Base-by-base conservation (phyloP, 2,797 vertebrate genomes). In the Loriculus beryllinus region DNA sequence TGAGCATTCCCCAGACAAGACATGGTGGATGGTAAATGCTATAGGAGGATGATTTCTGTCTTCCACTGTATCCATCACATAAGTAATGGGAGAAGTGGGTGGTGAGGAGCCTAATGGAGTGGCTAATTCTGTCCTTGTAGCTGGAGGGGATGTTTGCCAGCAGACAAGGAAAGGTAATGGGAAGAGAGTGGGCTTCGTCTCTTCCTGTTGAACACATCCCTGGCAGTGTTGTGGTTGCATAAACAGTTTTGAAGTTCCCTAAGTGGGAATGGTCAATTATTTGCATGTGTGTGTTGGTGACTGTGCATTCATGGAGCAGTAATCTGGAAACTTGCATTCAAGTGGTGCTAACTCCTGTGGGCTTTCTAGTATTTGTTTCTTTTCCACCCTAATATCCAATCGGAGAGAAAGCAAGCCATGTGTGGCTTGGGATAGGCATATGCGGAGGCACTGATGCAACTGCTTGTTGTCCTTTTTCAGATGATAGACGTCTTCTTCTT, bases 401-500 rank as follows among this genome's bases (percentile, higher is more conserved):
- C 2, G 5, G 20, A 6, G 25, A 45, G 39, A 6, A 14, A 51
- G 39, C 37, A 52, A 35, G 12, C 12, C 14, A 12, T 0, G 2
- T 2, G 6, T 70, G 47, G 14, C 14, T 84, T 21, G 35, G 33
- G 52, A 1, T 37, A 92, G 28, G 28, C 25, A 42, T 18, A 20
- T 8, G 6, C 19, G 8, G 15, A 37, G 20, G 13, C 28, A 20
- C 84, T 84, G 59, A 96, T 62, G 11, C 3, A 0, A 63, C n/a
- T 88, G 45, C 22, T 4, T 37, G 7, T 43, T 88, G 31, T 81
- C 40, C 51, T 92, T 49, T 23, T 47, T 12, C 96, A 98, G 98
- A 81, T 98, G 91, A 97, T 98, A 71, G 98, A 98, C 3, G 97
- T 98, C 22, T 98, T 98, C 96, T 98, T 98, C 96, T 98, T 98